phyloP scores from a whole-genome alignment of 1,140 invertebrate species.

The Leptopilina clavipes region DNA sequence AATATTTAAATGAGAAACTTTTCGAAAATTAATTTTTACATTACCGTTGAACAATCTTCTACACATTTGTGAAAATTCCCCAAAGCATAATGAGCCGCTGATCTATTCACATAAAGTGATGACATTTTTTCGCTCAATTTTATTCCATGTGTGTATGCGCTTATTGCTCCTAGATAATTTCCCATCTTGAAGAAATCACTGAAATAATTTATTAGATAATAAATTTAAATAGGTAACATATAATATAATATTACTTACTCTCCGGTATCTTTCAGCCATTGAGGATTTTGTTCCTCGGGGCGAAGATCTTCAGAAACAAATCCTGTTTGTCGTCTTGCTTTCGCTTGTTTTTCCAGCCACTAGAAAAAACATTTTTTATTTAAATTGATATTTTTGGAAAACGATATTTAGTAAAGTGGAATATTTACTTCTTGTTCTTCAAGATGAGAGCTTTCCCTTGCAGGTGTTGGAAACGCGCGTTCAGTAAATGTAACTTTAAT shows the following conservation, averaged over 20 bases:
- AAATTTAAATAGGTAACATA: not conserved
- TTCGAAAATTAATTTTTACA: not conserved
- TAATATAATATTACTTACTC: slow-evolving; percentile 76
- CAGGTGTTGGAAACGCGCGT: slow-evolving; percentile 87
- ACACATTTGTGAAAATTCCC: slow-evolving; percentile 84
- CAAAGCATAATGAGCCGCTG: slow-evolving; percentile 84
- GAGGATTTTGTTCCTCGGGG: slow-evolving; percentile 88
- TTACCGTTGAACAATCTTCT: slow-evolving; percentile 79
- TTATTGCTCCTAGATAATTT: slow-evolving; percentile 87
- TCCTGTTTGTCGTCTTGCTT: slow-evolving; percentile 82
- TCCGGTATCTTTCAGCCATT: slow-evolving; percentile 89
- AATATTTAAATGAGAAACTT: too few species aligned
- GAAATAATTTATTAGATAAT: slow-evolving; percentile 41
- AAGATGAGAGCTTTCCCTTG: slow-evolving; percentile 82
- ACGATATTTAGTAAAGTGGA: not conserved
- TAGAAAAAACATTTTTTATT: slow-evolving; percentile 57
- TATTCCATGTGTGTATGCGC: slow-evolving; percentile 87
- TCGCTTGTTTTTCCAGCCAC: slow-evolving; percentile 88
- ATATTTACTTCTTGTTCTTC: slow-evolving; percentile 82
- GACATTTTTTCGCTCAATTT: slow-evolving; percentile 83
- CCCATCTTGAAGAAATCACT: slow-evolving; percentile 83
- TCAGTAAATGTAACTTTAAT: slow-evolving; percentile 85
- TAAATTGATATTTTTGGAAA: slow-evolving; percentile 36
- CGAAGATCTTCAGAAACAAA: slow-evolving; percentile 85
- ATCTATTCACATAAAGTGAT: slow-evolving; percentile 84